Percentiles rank a stretch among this genome's conserved stretches.
Conservation (phyloP, 2,888 invertebrate species). For the Hirudinaria manillensis region DNA sequence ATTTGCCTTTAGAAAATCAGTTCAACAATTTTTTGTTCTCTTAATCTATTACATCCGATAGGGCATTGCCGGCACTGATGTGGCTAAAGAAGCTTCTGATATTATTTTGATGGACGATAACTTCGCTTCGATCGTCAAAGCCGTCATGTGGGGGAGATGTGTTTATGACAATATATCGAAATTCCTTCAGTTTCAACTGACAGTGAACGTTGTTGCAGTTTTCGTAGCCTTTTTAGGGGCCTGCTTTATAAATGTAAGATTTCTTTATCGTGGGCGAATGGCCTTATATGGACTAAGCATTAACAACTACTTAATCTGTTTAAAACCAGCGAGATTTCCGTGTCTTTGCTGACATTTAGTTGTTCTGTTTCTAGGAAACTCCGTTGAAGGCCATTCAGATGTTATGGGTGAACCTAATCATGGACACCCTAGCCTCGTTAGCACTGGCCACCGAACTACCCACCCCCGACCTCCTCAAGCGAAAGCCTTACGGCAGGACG, state of each 20-base stretch:
- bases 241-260: conserved; percentile 69
- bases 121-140: conserved; percentile 97
- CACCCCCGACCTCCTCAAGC: conserved; percentile 79
- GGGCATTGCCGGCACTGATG: conserved; percentile 99
- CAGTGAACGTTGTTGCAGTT: conserved; percentile 96
- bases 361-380: conserved; percentile 66
- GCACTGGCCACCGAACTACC: conserved; percentile 95
- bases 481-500: conserved; percentile 95
- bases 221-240: conserved; percentile 98
- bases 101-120: conserved; percentile 98
- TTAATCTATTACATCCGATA: conserved; percentile 46
- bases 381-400: conserved; percentile 98
- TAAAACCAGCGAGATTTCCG: not conserved
- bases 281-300: not conserved
- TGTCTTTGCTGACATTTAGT: no score
- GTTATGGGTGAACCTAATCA: conserved; percentile 98
- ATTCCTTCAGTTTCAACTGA: conserved; percentile 97
- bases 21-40: not conserved
- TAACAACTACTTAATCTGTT: no score
- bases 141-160: conserved; percentile 99
- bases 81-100: conserved; percentile 98
- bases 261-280: conserved; percentile 38
- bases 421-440: conserved; percentile 95
- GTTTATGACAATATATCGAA: conserved; percentile 99
- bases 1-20: not conserved